A percentile compares a stretch with the other conserved stretches of the same genome.
Evolutionary conservation across 2,888 invertebrate genomes (phyloP).

Genomic region (Fragum sueziense): DNA sequence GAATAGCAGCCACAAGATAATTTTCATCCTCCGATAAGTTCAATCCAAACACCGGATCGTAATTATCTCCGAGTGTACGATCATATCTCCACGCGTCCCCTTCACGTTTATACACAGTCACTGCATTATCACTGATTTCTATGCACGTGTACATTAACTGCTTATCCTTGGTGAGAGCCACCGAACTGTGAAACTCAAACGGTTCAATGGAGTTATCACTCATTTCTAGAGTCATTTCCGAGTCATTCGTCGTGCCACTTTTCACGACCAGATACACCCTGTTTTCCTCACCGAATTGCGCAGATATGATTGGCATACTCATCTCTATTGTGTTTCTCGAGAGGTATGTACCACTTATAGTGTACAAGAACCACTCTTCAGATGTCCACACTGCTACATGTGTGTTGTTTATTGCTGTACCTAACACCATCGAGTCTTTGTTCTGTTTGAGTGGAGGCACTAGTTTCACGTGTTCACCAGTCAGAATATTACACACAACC

Average conservation of each 20-base stretch:
- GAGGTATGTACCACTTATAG: slow-evolving; percentile 71
- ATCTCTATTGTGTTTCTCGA: slow-evolving; percentile 67
- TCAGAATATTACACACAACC: slow-evolving; percentile 94
- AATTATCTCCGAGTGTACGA: slow-evolving; percentile 77
- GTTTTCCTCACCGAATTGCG: slow-evolving; percentile 67
- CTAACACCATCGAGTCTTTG: slow-evolving; percentile 72
- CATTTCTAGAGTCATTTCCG: slow-evolving; percentile 79
- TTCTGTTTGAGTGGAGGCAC: slow-evolving; percentile 90
- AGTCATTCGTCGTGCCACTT: slow-evolving; percentile 73
- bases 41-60: slow-evolving; percentile 83
- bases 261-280: slow-evolving; percentile 72
- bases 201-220: slow-evolving; percentile 74
- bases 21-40: slow-evolving; percentile 92
- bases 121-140: slow-evolving; percentile 80
- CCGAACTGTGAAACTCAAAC: slow-evolving; percentile 81
- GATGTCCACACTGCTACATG: slow-evolving; percentile 78
- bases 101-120: slow-evolving; percentile 76
- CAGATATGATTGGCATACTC: slow-evolving; percentile 72
- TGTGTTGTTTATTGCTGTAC: slow-evolving; percentile 76
- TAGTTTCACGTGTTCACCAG: slow-evolving; percentile 94
- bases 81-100: slow-evolving; percentile 77
- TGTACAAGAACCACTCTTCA: slow-evolving; percentile 75
- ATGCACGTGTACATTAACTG: slow-evolving; percentile 79
- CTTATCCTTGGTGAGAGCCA: slow-evolving; percentile 75
- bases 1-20: slow-evolving; percentile 88